Evolutionary conservation across 2,888 invertebrate species (phyloP).

Genomic region (Acrocyrtus sp.): DNA sequence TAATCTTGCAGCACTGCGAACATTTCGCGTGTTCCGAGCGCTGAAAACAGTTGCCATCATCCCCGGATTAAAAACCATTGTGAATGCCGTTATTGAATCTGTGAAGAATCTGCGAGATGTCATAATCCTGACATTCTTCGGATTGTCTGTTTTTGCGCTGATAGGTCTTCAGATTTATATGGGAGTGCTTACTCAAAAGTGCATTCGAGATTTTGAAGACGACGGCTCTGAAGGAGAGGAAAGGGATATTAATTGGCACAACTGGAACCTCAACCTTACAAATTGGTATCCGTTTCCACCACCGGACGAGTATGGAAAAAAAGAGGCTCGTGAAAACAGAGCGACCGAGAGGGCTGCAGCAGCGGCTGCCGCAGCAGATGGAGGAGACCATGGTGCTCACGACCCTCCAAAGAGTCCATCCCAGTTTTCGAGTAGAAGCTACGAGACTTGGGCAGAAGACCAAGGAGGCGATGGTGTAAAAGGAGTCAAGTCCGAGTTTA

Average conservation of each 20-base stretch:
- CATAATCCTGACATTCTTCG: constrained; percentile 99
- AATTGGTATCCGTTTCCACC: too few relatives aligned
- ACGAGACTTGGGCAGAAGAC: too few relatives aligned
- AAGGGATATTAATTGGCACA: constrained; percentile 6
- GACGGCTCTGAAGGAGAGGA: constrained; percentile 3
- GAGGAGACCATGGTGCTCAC: too few relatives aligned
- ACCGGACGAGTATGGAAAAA: not conserved
- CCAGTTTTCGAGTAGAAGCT: too few relatives aligned
- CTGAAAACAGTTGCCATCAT: constrained; percentile 99
- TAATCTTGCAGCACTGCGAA: constrained; percentile 98
- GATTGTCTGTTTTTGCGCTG: constrained; percentile 97
- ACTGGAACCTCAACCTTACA: constrained; percentile 24
- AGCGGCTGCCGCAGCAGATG: too few relatives aligned
- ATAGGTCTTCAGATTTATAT: constrained; percentile 99
- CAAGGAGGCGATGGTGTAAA: not conserved
- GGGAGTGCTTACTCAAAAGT: constrained; percentile 97
- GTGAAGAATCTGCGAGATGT: constrained; percentile 99
- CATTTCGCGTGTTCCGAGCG: constrained; percentile 98
- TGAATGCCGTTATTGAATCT: constrained; percentile 99
- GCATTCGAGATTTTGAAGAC: constrained; percentile 84
- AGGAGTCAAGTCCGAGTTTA: not conserved
- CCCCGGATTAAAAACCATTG: constrained; percentile 99
- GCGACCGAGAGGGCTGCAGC: too few relatives aligned
- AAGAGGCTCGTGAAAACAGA: too few relatives aligned
- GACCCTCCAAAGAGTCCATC: too few relatives aligned